Evolutionary conservation across 2,797 vertebrate genomes (phyloP), one percentile per base, ranked within the genome.

Genomic region (Furcifer pardalis): DNA sequence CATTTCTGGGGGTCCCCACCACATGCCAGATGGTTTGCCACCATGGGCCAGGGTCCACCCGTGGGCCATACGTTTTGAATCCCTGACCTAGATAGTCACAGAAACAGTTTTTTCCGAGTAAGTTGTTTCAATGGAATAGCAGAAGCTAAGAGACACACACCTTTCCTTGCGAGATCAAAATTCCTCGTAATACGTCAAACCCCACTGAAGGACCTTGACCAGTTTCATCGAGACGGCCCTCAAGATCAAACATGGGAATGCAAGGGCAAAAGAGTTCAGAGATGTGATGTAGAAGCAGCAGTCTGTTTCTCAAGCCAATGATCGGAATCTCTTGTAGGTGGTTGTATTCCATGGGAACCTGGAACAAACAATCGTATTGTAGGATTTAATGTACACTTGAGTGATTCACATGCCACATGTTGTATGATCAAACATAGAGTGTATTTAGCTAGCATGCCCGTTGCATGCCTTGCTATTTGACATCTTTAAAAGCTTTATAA

Each of bases 281-380:
- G 95, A 99, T 98, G 94, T 99, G 98, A 87, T 99, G 98, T 88
- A 99, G 95, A 27, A 99, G 96, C 85, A 99, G 95, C 89, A 99
- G 96, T 62, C 98, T 95, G 94, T 99, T 99, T 89, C 99, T 97
- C 94, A 99, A 93, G 1, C 96, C 96, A 89, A 99, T 97, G 37
- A 99, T 97, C 42, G 97, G 96, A 85, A 99, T 98, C 93, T 99
- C 98, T 92, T 99, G 98, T 52, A 99, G 95, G 91, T 99, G 98
- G 91, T 99, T 99, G 95, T 99, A 99, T 94, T 99, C 99, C 99
- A 99, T 99, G 66, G 99, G 99, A 89, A 99, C 98, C 99, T 99
- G 77, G 71, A 19, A 77, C 2, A 10, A 89, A n/a, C n/a, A n/a
- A 71, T 52, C 5, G 85, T 3, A 90, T 49, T 52, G 15, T 83